Percentiles rank a stretch among this genome's conserved stretches.
phyloP scores from a whole-genome alignment of 2,888 invertebrate genomes.

The Apodemia zela region DNA sequence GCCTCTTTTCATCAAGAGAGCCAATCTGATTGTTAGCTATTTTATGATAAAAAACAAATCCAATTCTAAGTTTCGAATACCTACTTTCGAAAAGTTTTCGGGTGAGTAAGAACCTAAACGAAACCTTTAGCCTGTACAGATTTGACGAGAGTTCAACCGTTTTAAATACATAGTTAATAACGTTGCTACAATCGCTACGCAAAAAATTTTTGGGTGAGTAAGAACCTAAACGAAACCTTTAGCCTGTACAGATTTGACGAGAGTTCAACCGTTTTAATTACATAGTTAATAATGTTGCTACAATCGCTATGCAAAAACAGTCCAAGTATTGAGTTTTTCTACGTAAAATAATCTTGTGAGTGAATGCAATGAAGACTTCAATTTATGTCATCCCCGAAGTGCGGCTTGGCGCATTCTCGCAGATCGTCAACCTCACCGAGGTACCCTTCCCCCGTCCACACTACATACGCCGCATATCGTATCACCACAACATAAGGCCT shows the following conservation, averaged over 20 bases:
- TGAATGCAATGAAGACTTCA: constrained; percentile 55
- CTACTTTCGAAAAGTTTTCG: too few relatives aligned
- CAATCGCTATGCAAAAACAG: neutral
- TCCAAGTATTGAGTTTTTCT: neutral
- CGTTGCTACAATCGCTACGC: neutral
- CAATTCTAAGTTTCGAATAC: too few relatives aligned
- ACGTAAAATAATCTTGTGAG: constrained; percentile 26
- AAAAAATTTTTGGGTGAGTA: too few relatives aligned
- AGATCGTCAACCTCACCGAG: constrained; percentile 69
- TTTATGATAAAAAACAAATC: too few relatives aligned
- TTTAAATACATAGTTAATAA: neutral
- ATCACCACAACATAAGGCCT: constrained; percentile 45
- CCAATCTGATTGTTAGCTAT: too few relatives aligned
- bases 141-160: too few relatives aligned
- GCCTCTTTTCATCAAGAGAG: too few relatives aligned
- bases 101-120: too few relatives aligned
- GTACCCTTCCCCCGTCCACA: constrained; percentile 44
- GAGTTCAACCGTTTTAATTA: too few relatives aligned
- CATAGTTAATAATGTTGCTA: neutral
- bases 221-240: too few relatives aligned
- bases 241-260: too few relatives aligned
- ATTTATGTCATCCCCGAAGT: constrained; percentile 57
- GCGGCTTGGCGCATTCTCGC: constrained; percentile 65
- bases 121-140: too few relatives aligned
- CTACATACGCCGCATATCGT: constrained; percentile 34